A percentile compares a stretch with the other conserved stretches of the same genome.
phyloP scores from a whole-genome alignment of 2,113 vertebrate genomes.

The Otolemur garnettii region DNA sequence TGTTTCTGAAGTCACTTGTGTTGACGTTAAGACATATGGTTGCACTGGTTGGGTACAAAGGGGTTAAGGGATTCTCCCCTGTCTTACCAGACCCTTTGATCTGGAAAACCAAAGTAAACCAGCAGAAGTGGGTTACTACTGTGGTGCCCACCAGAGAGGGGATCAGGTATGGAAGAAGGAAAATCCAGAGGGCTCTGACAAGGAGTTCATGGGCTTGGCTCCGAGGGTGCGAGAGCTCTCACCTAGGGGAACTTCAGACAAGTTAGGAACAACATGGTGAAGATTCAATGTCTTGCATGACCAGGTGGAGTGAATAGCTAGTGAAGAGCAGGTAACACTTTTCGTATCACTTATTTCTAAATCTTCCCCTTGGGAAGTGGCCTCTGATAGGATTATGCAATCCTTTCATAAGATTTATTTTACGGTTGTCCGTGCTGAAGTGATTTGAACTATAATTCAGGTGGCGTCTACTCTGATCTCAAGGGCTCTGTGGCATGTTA shows the following conservation, averaged over 20 bases:
- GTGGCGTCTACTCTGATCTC: too few relatives aligned
- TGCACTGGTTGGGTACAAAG: background rate
- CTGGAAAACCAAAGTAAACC: background rate
- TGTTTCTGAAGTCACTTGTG: background rate
- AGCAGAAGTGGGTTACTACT: background rate
- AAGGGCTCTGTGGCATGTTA: background rate
- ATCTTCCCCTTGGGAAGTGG: background rate
- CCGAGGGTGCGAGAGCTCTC: background rate
- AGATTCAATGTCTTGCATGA: background rate
- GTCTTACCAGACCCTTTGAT: background rate
- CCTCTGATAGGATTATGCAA: background rate
- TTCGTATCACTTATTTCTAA: background rate
- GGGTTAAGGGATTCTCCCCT: background rate
- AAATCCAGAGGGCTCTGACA: too few relatives aligned
- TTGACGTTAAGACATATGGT: background rate
- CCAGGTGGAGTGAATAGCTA: background rate
- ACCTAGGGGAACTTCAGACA: background rate
- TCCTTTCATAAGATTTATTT: conserved; percentile 16
- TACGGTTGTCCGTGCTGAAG: background rate
- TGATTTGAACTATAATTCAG: background rate
- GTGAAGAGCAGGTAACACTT: background rate
- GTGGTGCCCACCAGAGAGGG: background rate
- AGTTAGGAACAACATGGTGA: background rate
- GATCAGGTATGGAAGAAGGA: background rate
- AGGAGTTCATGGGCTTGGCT: background rate